Evolutionary conservation across 2,113 vertebrate species (phyloP).

Genomic region (Rhinopomastus cyanomelas): DNA sequence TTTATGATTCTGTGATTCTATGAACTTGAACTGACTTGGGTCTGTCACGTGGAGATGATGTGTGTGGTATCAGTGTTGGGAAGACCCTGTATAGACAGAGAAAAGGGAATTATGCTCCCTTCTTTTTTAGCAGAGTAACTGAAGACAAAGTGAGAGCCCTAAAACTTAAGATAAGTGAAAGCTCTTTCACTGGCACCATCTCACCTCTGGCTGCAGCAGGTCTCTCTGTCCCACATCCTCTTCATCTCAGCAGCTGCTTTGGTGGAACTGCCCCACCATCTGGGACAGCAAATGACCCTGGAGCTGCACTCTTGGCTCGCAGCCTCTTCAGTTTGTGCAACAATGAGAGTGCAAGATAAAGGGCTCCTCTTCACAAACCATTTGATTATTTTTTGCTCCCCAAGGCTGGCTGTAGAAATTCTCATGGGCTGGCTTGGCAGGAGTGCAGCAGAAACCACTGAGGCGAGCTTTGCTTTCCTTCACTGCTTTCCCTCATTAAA

Average conservation of each 20-base stretch:
- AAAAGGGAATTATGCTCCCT: neutral
- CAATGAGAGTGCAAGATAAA: neutral
- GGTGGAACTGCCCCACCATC: neutral
- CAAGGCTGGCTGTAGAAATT: neutral
- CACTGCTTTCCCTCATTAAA: neutral
- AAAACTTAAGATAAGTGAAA: neutral
- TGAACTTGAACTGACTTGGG: neutral
- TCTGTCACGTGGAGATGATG: neutral
- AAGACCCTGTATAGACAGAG: neutral
- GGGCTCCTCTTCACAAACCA: neutral
- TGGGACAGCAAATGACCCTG: neutral
- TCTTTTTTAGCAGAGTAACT: neutral
- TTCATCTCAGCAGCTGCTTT: neutral
- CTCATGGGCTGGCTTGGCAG: neutral
- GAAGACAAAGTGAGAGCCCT: neutral
- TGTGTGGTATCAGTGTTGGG: accelerated
- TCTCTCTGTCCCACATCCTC: accelerated
- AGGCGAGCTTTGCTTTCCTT: neutral
- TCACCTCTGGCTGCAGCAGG: accelerated
- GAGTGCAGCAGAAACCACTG: neutral
- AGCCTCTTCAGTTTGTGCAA: neutral
- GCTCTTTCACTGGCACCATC: neutral
- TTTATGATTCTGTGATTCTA: too few species aligned
- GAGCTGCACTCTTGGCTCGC: neutral
- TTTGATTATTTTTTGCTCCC: neutral